phyloP scores from a whole-genome alignment of 2,888 invertebrate genomes.

The Aphidoletes aphidimyza region DNA sequence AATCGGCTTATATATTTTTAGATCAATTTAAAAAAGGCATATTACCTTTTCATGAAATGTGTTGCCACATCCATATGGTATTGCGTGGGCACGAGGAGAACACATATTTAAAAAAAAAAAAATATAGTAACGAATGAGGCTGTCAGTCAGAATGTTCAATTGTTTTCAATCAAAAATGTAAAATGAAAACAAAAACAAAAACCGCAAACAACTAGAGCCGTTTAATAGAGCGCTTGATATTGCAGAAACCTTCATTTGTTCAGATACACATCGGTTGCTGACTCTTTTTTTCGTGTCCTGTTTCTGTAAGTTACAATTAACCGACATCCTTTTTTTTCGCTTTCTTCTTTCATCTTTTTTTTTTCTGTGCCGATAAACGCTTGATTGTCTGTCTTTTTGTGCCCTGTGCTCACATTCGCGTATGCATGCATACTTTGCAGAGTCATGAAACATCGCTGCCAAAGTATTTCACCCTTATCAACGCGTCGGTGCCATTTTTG shows the following conservation, averaged over 20 bases:
- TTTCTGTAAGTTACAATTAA: no score
- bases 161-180: neutral
- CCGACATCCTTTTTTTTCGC: no score
- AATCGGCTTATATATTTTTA: neutral
- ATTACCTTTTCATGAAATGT: neutral
- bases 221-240: neutral
- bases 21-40: neutral
- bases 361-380: neutral
- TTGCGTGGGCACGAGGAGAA: neutral
- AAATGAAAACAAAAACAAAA: neutral
- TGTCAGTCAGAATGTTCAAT: conserved; percentile 13
- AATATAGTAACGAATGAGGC: neutral
- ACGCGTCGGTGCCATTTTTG: neutral
- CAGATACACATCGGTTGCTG: no score
- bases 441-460: neutral
- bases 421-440: no score
- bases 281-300: no score
- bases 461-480: neutral
- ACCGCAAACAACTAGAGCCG: neutral
- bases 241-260: neutral
- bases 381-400: neutral
- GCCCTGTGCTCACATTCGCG: neutral
- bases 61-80: conserved; percentile 2
- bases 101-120: neutral
- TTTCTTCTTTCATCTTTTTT: no score